Evolutionary conservation across 2,888 invertebrate species (phyloP), one percentile per base, ranked within the genome.

Genomic region (Eilema sororculum): DNA sequence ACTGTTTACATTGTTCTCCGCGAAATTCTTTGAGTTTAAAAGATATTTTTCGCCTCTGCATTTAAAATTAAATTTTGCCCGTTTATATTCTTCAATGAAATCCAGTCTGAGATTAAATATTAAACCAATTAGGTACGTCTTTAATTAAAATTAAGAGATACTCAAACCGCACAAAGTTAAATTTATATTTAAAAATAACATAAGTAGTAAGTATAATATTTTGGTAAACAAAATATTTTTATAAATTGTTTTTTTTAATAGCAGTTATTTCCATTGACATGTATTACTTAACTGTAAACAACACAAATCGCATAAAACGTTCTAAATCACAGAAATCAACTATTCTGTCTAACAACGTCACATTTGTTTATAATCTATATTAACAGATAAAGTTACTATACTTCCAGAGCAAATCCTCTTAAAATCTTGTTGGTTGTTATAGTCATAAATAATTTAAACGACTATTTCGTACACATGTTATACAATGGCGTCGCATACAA

Each of bases 401-500:
- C 67, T 66, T 57, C 20, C 13, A 52, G 22, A 68, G 62, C 65
- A 77, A 81, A 79, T 79, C 69, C 72, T 74, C 52, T 41, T 71
- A 69, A 68, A 74, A 76, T 71, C 28, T 56, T 60, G 24, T 68
- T 28, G 16, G 41, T 56, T 75, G 61, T 52, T 63, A 16, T 76
- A 75, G 64, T 71, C 69, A 83, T 86, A 84, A 86, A 85, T 85
- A 74, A 78, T 72, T 66, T 79, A 78, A 84, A 82, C 75, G 78
- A 71, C 72, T 67, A 66, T 71, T 75, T 68, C 56, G 64, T 75
- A 58, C 64, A 71, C 78, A 69, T 79, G 73, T 78, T 80, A 72
- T 74, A 74, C 69, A 72, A 73, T 80, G 76, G 69, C 68, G 74
- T 80, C 20, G 74, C 78, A 73, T 74, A 71, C 70, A 81, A 82